Evolutionary conservation across 2,888 invertebrate species (phyloP), one percentile per base, ranked within the genome.

Genomic region (Rhingia campestris): DNA sequence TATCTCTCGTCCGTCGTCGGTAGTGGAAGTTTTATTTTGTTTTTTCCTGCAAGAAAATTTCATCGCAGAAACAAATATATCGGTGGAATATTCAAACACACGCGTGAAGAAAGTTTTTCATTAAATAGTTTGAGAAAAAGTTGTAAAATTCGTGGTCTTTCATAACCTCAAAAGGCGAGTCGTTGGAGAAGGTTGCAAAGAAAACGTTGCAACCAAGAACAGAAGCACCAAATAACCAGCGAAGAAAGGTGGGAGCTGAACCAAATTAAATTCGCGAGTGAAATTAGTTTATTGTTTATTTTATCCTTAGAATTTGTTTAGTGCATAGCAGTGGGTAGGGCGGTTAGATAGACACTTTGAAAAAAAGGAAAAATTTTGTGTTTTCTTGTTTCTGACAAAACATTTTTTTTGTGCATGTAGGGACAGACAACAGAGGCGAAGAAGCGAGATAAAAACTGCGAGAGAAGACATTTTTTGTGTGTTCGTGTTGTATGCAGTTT

Each of bases 161-260:
- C 77, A 70, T 81, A 81, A 81, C 81, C 81, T 81, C 56, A 77
- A 72, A 77, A 37, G n/a, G 39, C n/a, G 14, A 45, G 70, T 45
- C 35, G 51, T 45, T 4, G 72, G 41, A 12, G 61, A 67, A 73
- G 72, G 66, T 10, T 12, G 61, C 59, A 54, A 73, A 77, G 10
- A 67, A 61, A 77, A 54, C 47, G 47, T 56, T 58, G 75, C 63
- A 72, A 58, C 58, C 9, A 66, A 64, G 4, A 35, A 39, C 33
- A 61, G 41, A 14, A 56, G 49, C 47, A 51, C 6, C 45, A 47
- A 53, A 30, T 14, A 14, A 47, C 35, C 37, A 67, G 61, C 64
- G 58, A 49, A n/a, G 64, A 49, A 33, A 10, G 4, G 30, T 41
- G n/a, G n/a, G 6, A 37, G 9, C 22, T 22, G 22, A 22, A 22